phyloP scores from a whole-genome alignment of 2,797 vertebrate species.

The Myotis findleyi region DNA sequence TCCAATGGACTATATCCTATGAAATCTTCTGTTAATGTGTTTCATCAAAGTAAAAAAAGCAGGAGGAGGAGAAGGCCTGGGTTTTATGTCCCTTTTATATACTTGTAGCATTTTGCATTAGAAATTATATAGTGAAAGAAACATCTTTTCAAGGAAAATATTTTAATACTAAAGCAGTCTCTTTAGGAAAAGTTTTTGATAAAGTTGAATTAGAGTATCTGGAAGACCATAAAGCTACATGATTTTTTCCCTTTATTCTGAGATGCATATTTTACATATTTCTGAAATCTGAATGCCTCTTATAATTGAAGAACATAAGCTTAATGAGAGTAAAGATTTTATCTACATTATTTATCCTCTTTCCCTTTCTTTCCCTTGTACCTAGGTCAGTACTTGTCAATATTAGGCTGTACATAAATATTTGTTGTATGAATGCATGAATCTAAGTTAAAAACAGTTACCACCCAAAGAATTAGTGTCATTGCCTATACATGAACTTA shows the following conservation, averaged over 20 bases:
- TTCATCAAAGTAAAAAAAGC: neutral
- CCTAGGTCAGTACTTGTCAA: neutral
- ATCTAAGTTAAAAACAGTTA: neutral
- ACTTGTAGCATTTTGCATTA: neutral
- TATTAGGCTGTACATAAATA: neutral
- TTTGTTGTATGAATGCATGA: neutral
- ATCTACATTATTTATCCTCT: neutral
- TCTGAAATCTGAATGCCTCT: neutral
- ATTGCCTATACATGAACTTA: neutral
- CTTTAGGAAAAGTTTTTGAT: conserved; percentile 1
- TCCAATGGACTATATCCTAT: neutral
- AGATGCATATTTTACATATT: neutral
- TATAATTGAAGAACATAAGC: neutral
- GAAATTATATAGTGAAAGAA: conserved; percentile 36
- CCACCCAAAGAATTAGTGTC: neutral
- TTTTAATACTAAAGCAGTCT: neutral
- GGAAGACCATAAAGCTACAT: neutral
- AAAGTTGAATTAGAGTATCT: neutral
- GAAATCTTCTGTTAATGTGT: neutral
- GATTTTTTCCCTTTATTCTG: neutral
- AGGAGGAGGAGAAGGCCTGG: neutral
- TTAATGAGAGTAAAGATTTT: neutral
- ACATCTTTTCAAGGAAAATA: neutral
- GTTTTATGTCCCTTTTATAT: neutral
- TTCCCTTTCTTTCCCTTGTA: neutral